Percentiles rank a stretch among this genome's conserved stretches.
phyloP scores from a whole-genome alignment of 2,888 invertebrate genomes.

The Nymphalis polychloros region DNA sequence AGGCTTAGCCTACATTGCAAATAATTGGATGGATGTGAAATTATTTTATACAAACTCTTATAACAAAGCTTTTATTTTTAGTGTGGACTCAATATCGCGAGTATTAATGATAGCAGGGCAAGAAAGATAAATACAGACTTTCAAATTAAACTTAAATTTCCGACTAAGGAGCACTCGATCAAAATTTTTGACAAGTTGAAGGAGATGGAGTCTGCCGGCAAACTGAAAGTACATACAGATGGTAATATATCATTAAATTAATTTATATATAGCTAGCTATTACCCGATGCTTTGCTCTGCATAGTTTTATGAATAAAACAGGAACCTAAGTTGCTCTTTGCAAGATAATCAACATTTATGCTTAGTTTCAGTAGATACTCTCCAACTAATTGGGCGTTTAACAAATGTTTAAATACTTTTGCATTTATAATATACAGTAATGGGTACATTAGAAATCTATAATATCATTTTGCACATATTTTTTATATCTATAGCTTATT shows the following conservation, averaged over 20 bases:
- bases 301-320: no score
- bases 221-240: slow-evolving; percentile 30
- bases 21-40: not conserved
- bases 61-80: slow-evolving; percentile 19
- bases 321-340: no score
- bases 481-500: no score
- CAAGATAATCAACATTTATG: no score
- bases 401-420: no score
- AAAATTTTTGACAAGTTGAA: slow-evolving; percentile 32
- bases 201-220: slow-evolving; percentile 35
- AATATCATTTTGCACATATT: no score
- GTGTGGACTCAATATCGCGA: slow-evolving; percentile 37
- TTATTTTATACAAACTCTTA: not conserved
- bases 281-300: no score
- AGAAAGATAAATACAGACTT: slow-evolving; percentile 28
- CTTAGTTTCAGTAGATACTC: no score
- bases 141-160: slow-evolving; percentile 36
- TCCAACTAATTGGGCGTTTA: no score
- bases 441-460: no score
- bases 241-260: slow-evolving; percentile 29
- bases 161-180: slow-evolving; percentile 27
- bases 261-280: not conserved
- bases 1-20: not conserved
- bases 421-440: no score
- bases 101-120: slow-evolving; percentile 34